Percentiles rank a stretch among this genome's conserved stretches.
These are phyloP conservation scores for Nyctibius bracteatus DNA, from an alignment of 2,113 vertebrate genomes.

Conservation along the genomic window DNA sequence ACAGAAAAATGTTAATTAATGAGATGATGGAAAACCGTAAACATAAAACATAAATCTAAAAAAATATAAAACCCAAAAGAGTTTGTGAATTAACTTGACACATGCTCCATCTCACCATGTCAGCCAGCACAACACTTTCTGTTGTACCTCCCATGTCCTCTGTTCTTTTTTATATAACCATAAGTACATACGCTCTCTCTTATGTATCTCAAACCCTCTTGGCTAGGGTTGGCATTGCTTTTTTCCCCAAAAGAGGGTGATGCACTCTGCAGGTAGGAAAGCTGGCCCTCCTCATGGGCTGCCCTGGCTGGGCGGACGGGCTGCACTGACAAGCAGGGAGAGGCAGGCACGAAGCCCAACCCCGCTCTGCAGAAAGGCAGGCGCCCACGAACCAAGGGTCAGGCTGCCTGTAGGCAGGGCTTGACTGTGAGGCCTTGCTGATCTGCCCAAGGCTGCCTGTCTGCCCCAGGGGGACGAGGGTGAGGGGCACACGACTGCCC, in stretches of 20 bases:
- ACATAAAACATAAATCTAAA: not conserved
- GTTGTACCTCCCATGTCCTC: not conserved
- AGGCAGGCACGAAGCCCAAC: accelerated
- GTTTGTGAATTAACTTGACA: not conserved
- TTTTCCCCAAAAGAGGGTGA: not conserved
- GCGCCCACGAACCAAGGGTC: accelerated
- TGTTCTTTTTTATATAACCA: not conserved
- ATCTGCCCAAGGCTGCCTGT: accelerated
- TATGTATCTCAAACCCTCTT: not conserved
- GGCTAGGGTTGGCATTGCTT: not conserved
- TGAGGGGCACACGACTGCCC: not conserved
- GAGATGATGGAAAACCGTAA: not conserved
- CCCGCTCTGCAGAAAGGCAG: accelerated
- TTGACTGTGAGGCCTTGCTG: accelerated
- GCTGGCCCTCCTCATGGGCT: not conserved
- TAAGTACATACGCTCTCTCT: not conserved
- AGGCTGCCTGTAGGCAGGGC: not conserved
- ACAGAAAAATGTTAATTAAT: not conserved
- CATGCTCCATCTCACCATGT: not conserved
- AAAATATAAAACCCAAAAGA: not conserved
- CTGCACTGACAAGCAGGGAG: not conserved
- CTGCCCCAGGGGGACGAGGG: not conserved
- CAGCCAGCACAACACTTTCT: not conserved
- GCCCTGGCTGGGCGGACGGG: accelerated
- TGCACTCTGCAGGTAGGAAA: not conserved